A percentile compares a stretch with the other conserved stretches of the same genome.
phyloP scores from a whole-genome alignment of 2,888 invertebrate species.

The Drosophila gaucha region DNA sequence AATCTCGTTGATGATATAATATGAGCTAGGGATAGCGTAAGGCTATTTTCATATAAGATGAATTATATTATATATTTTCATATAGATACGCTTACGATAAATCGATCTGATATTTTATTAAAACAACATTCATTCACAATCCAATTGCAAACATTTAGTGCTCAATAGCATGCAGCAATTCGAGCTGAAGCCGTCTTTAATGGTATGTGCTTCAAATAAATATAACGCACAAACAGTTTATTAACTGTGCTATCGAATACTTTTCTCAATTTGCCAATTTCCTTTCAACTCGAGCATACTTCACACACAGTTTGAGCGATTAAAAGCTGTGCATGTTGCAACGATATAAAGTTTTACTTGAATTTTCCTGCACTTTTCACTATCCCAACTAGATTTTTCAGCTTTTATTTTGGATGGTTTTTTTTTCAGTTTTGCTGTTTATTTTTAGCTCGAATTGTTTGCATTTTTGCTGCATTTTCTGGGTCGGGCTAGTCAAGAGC shows the following conservation, averaged over 20 bases:
- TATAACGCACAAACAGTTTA: not conserved
- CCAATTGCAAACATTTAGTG: conserved; percentile 6
- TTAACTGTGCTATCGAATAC: conserved; percentile 4
- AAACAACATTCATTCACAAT: not conserved
- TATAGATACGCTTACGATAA: not conserved
- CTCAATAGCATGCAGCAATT: not conserved
- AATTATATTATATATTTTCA: too few relatives aligned
- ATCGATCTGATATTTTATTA: not conserved
- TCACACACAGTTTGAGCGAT: conserved; percentile 32
- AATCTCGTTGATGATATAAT: too few relatives aligned
- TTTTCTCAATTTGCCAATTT: conserved; percentile 16
- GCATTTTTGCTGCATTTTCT: conserved; percentile 12
- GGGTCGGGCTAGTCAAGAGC: too few relatives aligned
- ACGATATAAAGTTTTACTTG: conserved; percentile 3
- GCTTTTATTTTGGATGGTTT: not conserved
- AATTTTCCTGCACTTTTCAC: conserved; percentile 4
- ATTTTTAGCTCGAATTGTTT: too few relatives aligned
- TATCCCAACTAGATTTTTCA: not conserved
- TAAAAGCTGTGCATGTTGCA: conserved; percentile 38
- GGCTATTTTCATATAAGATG: not conserved
- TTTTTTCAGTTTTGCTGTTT: too few relatives aligned
- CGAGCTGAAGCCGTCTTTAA: not conserved
- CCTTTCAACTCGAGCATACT: not conserved
- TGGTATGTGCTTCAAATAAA: not conserved
- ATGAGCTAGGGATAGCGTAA: too few relatives aligned